A percentile compares a stretch with the other conserved stretches of the same genome.
phyloP scores from a whole-genome alignment of 2,888 invertebrate species.

The Craniophora ligustri region DNA sequence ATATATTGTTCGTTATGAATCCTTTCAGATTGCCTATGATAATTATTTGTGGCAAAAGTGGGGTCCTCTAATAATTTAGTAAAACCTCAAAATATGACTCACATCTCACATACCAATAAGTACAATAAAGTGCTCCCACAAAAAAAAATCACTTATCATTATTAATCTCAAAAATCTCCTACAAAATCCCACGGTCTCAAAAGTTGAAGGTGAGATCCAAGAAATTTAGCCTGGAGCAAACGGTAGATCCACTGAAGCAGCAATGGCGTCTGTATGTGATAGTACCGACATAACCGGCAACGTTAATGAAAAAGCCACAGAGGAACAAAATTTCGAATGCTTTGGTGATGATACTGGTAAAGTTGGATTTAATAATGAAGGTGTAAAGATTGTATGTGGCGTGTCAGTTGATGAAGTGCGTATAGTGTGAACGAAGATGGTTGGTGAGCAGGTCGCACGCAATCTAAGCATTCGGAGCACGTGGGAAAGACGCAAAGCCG shows the following conservation, averaged over 20 bases:
- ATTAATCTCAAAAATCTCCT: slow-evolving; percentile 66
- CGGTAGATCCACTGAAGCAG: slow-evolving; percentile 86
- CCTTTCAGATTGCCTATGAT: too few relatives aligned
- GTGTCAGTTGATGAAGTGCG: slow-evolving; percentile 62
- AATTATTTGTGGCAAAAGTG: too few relatives aligned
- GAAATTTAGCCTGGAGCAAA: slow-evolving; percentile 84
- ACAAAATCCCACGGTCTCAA: slow-evolving; percentile 84
- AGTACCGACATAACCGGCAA: slow-evolving; percentile 60
- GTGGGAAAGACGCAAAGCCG: slow-evolving; percentile 81
- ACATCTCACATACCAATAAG: not conserved
- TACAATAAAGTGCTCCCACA: slow-evolving; percentile 23
- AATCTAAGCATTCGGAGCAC: slow-evolving; percentile 87
- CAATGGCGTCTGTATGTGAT: slow-evolving; percentile 70
- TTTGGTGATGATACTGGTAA: slow-evolving; percentile 58
- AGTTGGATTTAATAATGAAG: slow-evolving; percentile 43
- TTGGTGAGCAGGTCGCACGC: slow-evolving; percentile 84
- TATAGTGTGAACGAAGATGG: slow-evolving; percentile 70
- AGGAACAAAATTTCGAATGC: slow-evolving; percentile 49
- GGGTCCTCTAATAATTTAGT: too few relatives aligned
- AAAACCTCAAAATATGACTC: not conserved
- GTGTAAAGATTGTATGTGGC: slow-evolving; percentile 50
- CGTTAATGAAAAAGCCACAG: slow-evolving; percentile 68
- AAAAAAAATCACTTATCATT: slow-evolving; percentile 71
- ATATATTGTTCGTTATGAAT: too few relatives aligned
- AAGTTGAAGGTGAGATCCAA: slow-evolving; percentile 80